Conservation (phyloP, 2,113 vertebrate species). For the Etheostoma cragini region DNA sequence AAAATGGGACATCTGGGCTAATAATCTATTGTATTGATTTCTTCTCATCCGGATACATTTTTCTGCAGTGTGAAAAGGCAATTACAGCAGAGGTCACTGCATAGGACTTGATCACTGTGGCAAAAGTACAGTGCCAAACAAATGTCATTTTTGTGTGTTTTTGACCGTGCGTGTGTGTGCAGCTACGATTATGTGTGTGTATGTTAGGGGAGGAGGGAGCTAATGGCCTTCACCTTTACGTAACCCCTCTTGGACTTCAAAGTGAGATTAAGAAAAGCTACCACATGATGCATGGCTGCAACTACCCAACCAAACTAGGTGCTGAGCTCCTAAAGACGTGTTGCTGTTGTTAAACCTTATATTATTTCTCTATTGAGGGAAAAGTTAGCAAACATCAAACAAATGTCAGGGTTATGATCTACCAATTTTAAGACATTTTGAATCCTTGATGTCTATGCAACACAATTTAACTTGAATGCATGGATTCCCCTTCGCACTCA, state of each 20-base stretch:
- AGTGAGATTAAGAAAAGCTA: slow-evolving; percentile 75
- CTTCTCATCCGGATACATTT: slow-evolving; percentile 54
- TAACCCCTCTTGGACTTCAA: slow-evolving; percentile 76
- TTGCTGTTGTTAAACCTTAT: slow-evolving; percentile 37
- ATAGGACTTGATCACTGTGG: slow-evolving; percentile 38
- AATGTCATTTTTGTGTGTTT: slow-evolving; percentile 17
- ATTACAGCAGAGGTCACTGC: slow-evolving; percentile 15
- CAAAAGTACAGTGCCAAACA: slow-evolving; percentile 38
- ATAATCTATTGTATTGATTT: slow-evolving; percentile 67
- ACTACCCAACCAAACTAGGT: slow-evolving; percentile 22
- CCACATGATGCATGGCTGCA: slow-evolving; percentile 57
- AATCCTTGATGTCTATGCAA: neutral
- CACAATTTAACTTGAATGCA: slow-evolving; percentile 19
- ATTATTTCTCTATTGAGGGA: slow-evolving; percentile 29
- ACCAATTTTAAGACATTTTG: neutral
- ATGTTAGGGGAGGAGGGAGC: slow-evolving; percentile 36
- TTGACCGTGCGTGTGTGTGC: slow-evolving; percentile 2
- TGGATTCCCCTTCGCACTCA: slow-evolving; percentile 12
- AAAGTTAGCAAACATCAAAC: slow-evolving; percentile 20
- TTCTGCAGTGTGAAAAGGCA: slow-evolving; percentile 48
- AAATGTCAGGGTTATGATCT: neutral
- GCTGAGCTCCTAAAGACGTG: slow-evolving; percentile 26
- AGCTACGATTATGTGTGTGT: slow-evolving; percentile 33
- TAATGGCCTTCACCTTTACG: slow-evolving; percentile 69
- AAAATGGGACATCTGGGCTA: slow-evolving; percentile 51